These are phyloP conservation scores for Graptemys geographica DNA, from an alignment of 2,797 vertebrate genomes.

Conservation along the genomic window DNA sequence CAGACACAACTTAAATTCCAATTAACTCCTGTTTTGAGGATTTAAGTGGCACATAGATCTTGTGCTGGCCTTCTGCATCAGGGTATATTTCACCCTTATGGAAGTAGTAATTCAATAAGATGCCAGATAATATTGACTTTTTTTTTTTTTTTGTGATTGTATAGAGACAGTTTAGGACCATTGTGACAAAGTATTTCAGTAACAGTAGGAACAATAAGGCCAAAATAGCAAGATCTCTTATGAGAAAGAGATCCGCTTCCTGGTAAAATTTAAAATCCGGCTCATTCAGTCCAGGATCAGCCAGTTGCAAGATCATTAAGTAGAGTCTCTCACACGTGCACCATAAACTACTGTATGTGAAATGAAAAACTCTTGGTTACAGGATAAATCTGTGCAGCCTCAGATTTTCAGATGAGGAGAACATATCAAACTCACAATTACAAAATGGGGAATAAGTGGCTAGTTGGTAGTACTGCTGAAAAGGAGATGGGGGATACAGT, in stretches of 20 bases:
- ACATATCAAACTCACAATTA: background rate
- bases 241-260: background rate
- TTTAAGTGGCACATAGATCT: background rate
- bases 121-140: background rate
- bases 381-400: background rate
- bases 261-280: slow-evolving; percentile 24
- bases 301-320: background rate
- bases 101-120: background rate
- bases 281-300: background rate
- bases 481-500: no score
- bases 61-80: background rate
- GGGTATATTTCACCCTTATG: background rate
- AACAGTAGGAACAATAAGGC: background rate
- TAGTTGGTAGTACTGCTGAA: no score
- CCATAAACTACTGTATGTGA: background rate
- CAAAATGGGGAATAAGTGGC: no score
- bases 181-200: background rate
- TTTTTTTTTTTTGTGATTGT: background rate
- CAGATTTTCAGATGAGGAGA: background rate
- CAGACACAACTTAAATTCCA: background rate
- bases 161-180: background rate
- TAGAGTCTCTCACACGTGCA: background rate
- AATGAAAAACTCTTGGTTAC: background rate
- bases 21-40: background rate
- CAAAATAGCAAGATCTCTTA: background rate